Evolutionary conservation across 2,888 invertebrate genomes (phyloP).

Genomic region (Xylota sylvarum): DNA sequence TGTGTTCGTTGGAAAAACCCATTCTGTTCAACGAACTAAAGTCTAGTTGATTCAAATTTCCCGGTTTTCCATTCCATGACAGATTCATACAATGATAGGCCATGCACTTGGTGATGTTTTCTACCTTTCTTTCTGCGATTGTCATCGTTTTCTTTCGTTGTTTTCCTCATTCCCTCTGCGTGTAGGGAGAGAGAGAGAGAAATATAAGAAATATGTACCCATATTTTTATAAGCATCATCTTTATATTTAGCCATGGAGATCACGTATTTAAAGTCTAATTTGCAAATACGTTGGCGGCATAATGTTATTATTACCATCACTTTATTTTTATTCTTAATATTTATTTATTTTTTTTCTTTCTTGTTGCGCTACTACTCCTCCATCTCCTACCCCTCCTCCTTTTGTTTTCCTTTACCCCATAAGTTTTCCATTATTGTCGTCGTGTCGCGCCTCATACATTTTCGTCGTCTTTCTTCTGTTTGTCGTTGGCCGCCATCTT

Average conservation of each 20-base stretch:
- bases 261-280: conserved; percentile 76
- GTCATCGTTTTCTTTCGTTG: conserved; percentile 6
- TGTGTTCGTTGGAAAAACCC: background rate
- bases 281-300: conserved; percentile 77
- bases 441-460: conserved; percentile 13
- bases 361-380: conserved; percentile 5
- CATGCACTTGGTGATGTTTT: conserved; percentile 6
- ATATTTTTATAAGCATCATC: conserved; percentile 67
- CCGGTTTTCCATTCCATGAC: background rate
- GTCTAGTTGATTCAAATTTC: background rate
- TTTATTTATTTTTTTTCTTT: conserved; percentile 53
- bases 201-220: background rate
- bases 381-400: conserved; percentile 18
- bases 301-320: conserved; percentile 74
- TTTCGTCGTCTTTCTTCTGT: conserved; percentile 9
- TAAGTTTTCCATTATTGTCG: conserved; percentile 39
- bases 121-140: background rate
- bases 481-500: conserved; percentile 69
- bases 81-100: conserved; percentile 10
- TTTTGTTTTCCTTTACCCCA: conserved; percentile 25
- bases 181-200: background rate
- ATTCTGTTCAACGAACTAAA: background rate
- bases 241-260: conserved; percentile 73
- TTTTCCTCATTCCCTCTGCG: conserved; percentile 10
- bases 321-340: conserved; percentile 72